phyloP scores from a whole-genome alignment of 2,797 vertebrate genomes.

The Scomberomorus guttatus region DNA sequence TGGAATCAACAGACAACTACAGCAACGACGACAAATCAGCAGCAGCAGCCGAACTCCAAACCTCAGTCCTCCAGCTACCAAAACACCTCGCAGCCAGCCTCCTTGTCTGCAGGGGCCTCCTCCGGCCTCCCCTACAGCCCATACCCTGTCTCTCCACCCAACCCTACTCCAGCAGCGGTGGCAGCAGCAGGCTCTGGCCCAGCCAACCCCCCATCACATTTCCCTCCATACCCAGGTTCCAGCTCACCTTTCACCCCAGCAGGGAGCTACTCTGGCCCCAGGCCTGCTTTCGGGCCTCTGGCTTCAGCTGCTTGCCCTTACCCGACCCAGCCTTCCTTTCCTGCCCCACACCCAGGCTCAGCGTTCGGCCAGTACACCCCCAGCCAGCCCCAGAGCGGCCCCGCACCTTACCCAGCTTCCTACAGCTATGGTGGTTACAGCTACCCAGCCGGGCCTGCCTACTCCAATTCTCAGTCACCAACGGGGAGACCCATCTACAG shows the following conservation, averaged over 20 bases:
- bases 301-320: constrained; percentile 84
- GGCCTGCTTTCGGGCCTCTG: constrained; percentile 74
- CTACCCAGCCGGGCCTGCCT: constrained; percentile 78
- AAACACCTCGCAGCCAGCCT: constrained; percentile 58
- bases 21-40: constrained; percentile 62
- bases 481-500: constrained; percentile 83
- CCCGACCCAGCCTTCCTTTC: constrained; percentile 86
- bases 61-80: constrained; percentile 66
- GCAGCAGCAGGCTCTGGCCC: constrained; percentile 70
- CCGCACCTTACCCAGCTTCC: constrained; percentile 75
- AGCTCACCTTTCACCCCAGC: constrained; percentile 74
- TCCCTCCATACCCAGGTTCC: constrained; percentile 81
- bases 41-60: constrained; percentile 70
- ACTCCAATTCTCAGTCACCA: constrained; percentile 80
- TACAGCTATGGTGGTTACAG: constrained; percentile 84
- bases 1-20: constrained; percentile 78
- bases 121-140: constrained; percentile 78
- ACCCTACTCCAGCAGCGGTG: constrained; percentile 50
- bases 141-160: constrained; percentile 80
- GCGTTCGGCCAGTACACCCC: constrained; percentile 85
- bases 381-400: constrained; percentile 57
- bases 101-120: constrained; percentile 50
- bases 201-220: constrained; percentile 75
- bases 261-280: constrained; percentile 72
- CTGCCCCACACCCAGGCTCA: constrained; percentile 77